phyloP scores from a whole-genome alignment of 2,888 invertebrate species.

The Malthinus seriepunctatus region DNA sequence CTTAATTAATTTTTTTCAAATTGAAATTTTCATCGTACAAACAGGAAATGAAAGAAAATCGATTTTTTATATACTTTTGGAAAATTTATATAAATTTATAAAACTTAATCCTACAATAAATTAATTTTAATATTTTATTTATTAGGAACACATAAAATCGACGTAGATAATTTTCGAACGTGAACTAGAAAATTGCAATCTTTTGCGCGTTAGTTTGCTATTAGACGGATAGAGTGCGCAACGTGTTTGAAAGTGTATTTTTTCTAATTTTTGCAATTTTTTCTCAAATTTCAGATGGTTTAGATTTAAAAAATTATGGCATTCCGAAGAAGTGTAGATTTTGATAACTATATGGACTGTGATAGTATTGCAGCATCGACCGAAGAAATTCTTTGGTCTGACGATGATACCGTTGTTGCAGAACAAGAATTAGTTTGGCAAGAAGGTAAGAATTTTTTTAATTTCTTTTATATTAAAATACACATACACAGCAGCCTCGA shows the following conservation, averaged over 20 bases:
- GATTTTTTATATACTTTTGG: too few species aligned
- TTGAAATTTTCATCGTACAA: too few species aligned
- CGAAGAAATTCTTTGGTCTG: conserved; percentile 55
- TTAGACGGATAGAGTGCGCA: neutral
- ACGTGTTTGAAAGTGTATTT: neutral
- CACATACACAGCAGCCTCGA: too few species aligned
- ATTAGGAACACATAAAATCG: conserved; percentile 18
- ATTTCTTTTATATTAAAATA: too few species aligned
- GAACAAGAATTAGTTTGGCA: conserved; percentile 53
- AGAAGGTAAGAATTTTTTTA: conserved; percentile 45
- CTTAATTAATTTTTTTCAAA: too few species aligned
- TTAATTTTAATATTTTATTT: conserved; percentile 25
- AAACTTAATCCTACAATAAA: conserved; percentile 9
- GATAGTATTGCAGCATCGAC: conserved; percentile 52
- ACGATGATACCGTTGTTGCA: conserved; percentile 54
- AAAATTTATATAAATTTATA: too few species aligned
- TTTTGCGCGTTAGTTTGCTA: neutral
- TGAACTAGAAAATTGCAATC: too few species aligned
- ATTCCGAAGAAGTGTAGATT: conserved; percentile 44
- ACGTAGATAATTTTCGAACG: neutral
- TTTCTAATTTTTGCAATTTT: neutral
- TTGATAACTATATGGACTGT: conserved; percentile 51
- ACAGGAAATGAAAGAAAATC: too few species aligned
- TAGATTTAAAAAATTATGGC: neutral
- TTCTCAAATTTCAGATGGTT: neutral